Evolutionary conservation across 23 tunicate genomes (phyloP), one percentile per base, ranked within the genome.

Genomic region (Pegea sp.): DNA sequence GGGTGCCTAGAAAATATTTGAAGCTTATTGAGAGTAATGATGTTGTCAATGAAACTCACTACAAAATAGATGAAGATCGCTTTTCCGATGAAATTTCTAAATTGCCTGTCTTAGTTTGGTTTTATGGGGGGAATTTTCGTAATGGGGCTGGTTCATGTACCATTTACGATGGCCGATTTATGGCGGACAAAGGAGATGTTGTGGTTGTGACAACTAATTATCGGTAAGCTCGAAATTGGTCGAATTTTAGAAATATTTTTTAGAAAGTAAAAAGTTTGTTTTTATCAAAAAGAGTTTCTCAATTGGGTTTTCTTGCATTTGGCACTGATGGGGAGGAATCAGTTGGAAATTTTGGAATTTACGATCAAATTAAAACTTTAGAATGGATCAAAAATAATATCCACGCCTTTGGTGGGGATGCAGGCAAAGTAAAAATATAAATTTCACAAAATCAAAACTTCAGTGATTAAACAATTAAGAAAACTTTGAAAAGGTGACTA

Each of bases 141-240:
- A 79, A 71, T 44, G 93, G 93, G 1, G 93, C 79, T 0, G 93
- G 93, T 33, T 64, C 74, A 3, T 69, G 62, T 16, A 44, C 62
- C 1, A 24, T 79, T 26, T 79, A 79, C 67, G 93, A 79, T 49
- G 77, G 72, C 22, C 46, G 93, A 3, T 58, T 34, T 31, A 58
- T 79, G 68, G 72, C 74, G 5, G 57, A 53, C 26, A 18, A 26
- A 34, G 93, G 93, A 18, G 74, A 81, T 49, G 74, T 81, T 54
- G 67, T 81, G 29, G 93, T 78, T 22, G 80, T 81, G 3, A 81
- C 93, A 16, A 72, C 74, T 6, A 81, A 81, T 34, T 81, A 81
- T 62, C 55, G 75, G 75, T 69, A 8, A 56, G 11, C 46, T 38
- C 16, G 11, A 8, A 38, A 38, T 8, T 38, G 16, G 46, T 38